Conservation (phyloP, 2,113 vertebrate genomes). For the Thomomys bottae region DNA sequence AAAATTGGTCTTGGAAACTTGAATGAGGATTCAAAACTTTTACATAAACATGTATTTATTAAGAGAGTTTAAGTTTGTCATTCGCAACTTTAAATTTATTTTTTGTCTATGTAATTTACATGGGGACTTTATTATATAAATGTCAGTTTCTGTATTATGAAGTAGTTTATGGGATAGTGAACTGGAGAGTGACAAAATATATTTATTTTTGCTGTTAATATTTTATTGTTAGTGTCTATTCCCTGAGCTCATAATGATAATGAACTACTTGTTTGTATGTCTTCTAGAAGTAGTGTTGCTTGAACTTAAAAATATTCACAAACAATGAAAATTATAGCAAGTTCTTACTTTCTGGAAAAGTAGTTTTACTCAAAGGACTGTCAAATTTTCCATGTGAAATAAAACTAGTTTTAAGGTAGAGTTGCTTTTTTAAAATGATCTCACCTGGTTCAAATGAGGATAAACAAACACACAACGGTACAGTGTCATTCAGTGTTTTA, state of each 20-base stretch:
- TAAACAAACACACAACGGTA: constrained; percentile 5
- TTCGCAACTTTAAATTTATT: constrained; percentile 46
- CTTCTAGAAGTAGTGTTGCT: not conserved
- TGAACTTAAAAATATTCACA: constrained; percentile 35
- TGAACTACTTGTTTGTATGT: not conserved
- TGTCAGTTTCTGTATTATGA: constrained; percentile 15
- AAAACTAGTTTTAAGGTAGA: constrained; percentile 40
- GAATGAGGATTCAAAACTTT: constrained; percentile 46
- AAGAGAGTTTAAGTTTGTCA: constrained; percentile 11
- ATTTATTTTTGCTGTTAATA: constrained; percentile 28
- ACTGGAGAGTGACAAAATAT: constrained; percentile 21
- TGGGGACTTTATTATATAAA: constrained; percentile 30
- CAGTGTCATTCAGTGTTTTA: not conserved
- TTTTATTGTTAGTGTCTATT: constrained; percentile 45
- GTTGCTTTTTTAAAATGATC: constrained; percentile 32
- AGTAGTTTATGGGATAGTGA: constrained; percentile 50
- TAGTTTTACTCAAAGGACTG: constrained; percentile 15
- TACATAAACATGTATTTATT: constrained; percentile 32
- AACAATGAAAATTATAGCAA: not conserved
- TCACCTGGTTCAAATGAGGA: not conserved
- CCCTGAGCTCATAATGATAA: not conserved
- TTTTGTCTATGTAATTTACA: constrained; percentile 4
- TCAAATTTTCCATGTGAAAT: constrained; percentile 37
- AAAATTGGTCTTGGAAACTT: constrained; percentile 32
- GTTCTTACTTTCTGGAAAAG: constrained; percentile 36